Base-by-base conservation (phyloP, 1,140 invertebrate genomes). In the Cotesia chilonis region DNA sequence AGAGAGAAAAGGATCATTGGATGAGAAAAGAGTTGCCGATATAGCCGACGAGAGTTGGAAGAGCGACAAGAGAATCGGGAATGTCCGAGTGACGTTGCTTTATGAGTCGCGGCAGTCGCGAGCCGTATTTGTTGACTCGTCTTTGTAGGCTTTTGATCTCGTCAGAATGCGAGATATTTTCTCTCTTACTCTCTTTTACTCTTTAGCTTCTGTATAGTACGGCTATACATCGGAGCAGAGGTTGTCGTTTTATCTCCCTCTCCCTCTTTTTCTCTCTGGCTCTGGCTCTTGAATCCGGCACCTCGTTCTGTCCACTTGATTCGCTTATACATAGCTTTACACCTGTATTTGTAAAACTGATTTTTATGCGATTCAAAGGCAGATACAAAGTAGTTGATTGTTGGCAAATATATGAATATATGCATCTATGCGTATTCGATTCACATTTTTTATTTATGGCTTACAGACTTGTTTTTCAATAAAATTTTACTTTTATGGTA, bases 91-190 rank as follows among this genome's bases (percentile, higher is more conserved):
- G 78, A 82, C 76, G 77, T 80, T 81, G 80, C 76, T 81, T 81
- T 80, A 81, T 79, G 78, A 81, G 78, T 78, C 77, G 76, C 74
- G 73, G 75, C 71, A 74, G 75, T 76, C 64, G 76, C 76, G 76
- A 81, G 74, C 71, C 78, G 80, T 82, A 82, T 82, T 80, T 81
- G 80, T 80, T 82, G 76, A 78, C 73, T 80, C 71, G 76, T 69
- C 76, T 78, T 75, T 69, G 51, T 74, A 75, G 76, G 79, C 76
- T 81, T 81, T 82, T 80, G 78, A 82, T 82, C 78, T 80, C 76
- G 80, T 80, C 79, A 83, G 80, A 81, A 82, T 82, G 77, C 78
- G 78, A 77, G 77, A 82, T 80, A 76, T 82, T 76, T 28, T 73
- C 75, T 14, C 61, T 52, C 4, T 47, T 37, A 4, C 9, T 63